Percentiles rank a stretch among this genome's conserved stretches.
Evolutionary conservation across 64 coral and sea anemone species (phyloP).

Genomic region (Platygyra sinensis): DNA sequence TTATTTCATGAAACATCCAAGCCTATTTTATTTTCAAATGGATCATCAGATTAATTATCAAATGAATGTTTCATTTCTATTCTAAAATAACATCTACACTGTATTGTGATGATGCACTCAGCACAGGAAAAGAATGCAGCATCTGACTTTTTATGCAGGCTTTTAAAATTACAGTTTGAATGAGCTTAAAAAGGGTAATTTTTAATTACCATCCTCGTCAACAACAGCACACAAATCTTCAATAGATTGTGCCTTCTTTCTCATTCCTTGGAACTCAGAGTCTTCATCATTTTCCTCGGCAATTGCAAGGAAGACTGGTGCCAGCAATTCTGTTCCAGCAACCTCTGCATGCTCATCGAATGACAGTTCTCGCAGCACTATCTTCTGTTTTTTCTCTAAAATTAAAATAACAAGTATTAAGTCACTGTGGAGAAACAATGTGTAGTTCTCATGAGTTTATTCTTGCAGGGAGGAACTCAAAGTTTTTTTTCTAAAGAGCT

Average conservation of each 20-base stretch:
- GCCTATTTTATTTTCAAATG: too few species aligned
- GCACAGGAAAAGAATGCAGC: background rate
- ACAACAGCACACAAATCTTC: constrained; percentile 79
- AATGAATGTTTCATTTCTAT: too few species aligned
- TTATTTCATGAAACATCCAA: too few species aligned
- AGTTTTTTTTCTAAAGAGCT: too few species aligned
- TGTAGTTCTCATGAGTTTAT: too few species aligned
- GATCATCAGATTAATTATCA: too few species aligned
- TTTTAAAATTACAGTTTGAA: background rate
- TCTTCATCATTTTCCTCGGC: constrained; percentile 90
- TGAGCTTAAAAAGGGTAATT: background rate
- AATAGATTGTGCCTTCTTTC: constrained; percentile 81
- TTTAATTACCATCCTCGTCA: constrained; percentile 58
- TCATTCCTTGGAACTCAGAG: constrained; percentile 75
- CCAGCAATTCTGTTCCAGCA: constrained; percentile 76
- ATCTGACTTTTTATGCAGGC: background rate
- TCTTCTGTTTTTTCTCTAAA: constrained; percentile 60
- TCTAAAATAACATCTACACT: too few species aligned
- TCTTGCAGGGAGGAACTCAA: too few species aligned
- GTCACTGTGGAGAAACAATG: background rate
- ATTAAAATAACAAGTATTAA: background rate
- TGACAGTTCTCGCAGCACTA: constrained; percentile 68
- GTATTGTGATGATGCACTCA: too few species aligned
- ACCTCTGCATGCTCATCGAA: constrained; percentile 88
- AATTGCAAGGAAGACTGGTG: constrained; percentile 90